Percentiles rank a stretch among this genome's conserved stretches.
phyloP scores from a whole-genome alignment of 2,113 vertebrate species.

The Takifugu flavidus region DNA sequence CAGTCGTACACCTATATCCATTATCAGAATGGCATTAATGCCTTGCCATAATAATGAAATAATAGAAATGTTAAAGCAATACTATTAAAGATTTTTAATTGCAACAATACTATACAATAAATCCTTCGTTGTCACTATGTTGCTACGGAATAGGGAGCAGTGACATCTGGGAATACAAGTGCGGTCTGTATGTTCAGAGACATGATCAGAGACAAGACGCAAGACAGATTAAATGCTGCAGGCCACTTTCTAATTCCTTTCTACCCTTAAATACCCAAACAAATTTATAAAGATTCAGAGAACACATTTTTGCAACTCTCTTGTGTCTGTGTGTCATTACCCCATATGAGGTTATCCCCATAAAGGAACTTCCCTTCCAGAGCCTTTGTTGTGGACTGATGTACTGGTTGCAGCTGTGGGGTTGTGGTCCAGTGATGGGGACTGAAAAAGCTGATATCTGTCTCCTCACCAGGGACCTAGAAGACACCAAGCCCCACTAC shows the following conservation, averaged over 20 bases:
- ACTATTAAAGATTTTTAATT: neutral
- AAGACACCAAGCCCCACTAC: slow-evolving; percentile 70
- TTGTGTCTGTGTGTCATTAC: slow-evolving; percentile 20
- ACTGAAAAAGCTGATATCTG: slow-evolving; percentile 69
- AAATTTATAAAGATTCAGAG: neutral
- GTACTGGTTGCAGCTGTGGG: slow-evolving; percentile 58
- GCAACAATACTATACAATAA: too few relatives aligned
- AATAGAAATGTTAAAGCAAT: neutral
- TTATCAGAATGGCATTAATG: slow-evolving; percentile 6
- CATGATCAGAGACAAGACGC: neutral
- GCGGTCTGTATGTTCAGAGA: neutral
- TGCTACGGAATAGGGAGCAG: too few relatives aligned
- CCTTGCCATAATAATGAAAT: neutral
- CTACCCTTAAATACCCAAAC: neutral
- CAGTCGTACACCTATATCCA: slow-evolving; percentile 14
- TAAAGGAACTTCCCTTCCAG: slow-evolving; percentile 29
- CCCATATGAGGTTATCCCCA: slow-evolving; percentile 13
- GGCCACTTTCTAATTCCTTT: too few relatives aligned
- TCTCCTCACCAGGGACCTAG: slow-evolving; percentile 69
- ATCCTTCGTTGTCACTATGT: too few relatives aligned
- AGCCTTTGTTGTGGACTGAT: slow-evolving; percentile 54
- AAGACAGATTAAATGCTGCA: neutral
- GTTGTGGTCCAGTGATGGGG: slow-evolving; percentile 52
- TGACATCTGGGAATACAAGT: too few relatives aligned
- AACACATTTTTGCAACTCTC: slow-evolving; percentile 29